These are phyloP conservation scores for Lottia scabra DNA, from an alignment of 2,888 invertebrate genomes.

Conservation along the genomic window DNA sequence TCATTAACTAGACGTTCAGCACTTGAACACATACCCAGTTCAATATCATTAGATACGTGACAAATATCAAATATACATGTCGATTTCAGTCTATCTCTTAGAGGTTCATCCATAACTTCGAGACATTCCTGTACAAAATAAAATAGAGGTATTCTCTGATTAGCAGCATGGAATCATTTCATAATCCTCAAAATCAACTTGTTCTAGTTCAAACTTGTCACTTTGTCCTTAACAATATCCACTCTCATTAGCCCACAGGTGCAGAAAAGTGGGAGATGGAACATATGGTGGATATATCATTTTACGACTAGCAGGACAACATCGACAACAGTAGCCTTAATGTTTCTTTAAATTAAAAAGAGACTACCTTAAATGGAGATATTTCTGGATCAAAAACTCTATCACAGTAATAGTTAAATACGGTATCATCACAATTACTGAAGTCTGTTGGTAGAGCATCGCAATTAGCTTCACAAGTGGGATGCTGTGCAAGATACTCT, in stretches of 20 bases:
- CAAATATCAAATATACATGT: background rate
- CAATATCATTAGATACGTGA: background rate
- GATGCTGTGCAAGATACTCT: constrained; percentile 22
- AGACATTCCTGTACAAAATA: background rate
- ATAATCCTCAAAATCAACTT: too few relatives aligned
- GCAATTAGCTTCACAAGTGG: constrained; percentile 47
- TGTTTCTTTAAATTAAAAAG: background rate
- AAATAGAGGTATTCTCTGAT: too few relatives aligned
- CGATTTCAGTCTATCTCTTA: background rate
- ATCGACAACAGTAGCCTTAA: too few relatives aligned
- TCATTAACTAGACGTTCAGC: background rate
- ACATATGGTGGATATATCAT: too few relatives aligned
- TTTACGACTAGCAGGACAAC: too few relatives aligned
- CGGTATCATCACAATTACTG: constrained; percentile 21
- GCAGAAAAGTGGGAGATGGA: too few relatives aligned
- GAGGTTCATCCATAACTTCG: background rate
- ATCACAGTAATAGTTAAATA: constrained; percentile 38
- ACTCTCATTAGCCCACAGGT: too few relatives aligned
- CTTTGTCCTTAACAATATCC: too few relatives aligned
- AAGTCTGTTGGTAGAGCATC: constrained; percentile 13
- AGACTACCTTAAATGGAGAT: constrained; percentile 41
- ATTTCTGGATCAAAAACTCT: constrained; percentile 29
- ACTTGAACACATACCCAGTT: background rate
- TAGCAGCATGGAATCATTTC: too few relatives aligned
- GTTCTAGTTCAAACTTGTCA: too few relatives aligned